Conservation (phyloP, 2,888 invertebrate genomes). For the Cheiracanthium punctorium region DNA sequence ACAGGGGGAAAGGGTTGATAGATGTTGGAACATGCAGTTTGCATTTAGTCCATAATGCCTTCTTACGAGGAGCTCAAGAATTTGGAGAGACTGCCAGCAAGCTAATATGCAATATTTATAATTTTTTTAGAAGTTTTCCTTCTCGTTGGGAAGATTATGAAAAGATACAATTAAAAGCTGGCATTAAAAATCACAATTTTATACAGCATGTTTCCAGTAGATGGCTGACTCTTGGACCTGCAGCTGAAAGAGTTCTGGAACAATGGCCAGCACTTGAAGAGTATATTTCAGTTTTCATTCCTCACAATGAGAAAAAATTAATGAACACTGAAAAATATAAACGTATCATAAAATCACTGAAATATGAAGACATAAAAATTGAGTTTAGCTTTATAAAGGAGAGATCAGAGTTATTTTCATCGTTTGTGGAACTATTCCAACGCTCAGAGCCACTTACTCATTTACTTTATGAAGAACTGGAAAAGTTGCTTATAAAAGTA, state of each 20-base stretch:
- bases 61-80: neutral
- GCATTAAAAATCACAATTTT: neutral
- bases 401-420: no score
- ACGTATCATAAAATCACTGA: neutral
- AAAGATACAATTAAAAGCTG: neutral
- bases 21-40: conserved; percentile 12
- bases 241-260: neutral
- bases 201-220: neutral
- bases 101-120: neutral
- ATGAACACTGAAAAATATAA: no score
- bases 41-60: neutral
- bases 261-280: neutral
- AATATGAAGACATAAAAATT: neutral
- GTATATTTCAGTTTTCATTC: neutral
- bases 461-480: no score
- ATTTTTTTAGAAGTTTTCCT: neutral
- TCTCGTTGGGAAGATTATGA: conserved; percentile 5
- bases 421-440: no score
- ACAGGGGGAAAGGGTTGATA: neutral
- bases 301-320: no score
- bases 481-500: no score
- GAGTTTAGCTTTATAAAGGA: no score
- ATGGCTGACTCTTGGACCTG: neutral
- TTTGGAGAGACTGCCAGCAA: neutral
- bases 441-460: no score